Base-by-base conservation (phyloP, 2,113 vertebrate genomes). In the Chaetodon auriga region DNA sequence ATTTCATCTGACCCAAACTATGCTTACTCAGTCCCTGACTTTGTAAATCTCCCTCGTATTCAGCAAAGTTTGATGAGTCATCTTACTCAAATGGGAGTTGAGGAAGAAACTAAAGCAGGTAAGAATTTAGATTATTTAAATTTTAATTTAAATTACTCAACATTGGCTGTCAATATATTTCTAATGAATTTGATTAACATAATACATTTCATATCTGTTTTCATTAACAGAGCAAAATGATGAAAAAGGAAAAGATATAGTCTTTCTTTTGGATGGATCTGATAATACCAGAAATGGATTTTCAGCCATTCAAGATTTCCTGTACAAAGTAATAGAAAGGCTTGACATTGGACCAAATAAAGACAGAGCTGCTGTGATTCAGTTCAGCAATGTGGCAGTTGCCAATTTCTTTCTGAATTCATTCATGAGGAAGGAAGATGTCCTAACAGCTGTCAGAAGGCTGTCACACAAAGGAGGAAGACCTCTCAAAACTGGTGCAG, bases 211-310 rank as follows among this genome's bases (percentile, higher is more conserved):
- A 41, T 18, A 36, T 54, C 1, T 25, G 4, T 74, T 88, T 62
- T 77, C 2, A 12, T 45, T 63, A 38, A 69, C 64, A 85, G 83
- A 66, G 49, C 25, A 78, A 77, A 41, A 38, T 72, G 84, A 80
- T 55, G 49, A 46, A 57, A 75, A 54, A 36, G 90, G 87, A 86
- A 92, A 78, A 48, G 93, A 95, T 65, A 68, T 94, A 46, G 92
- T 94, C 7, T 95, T 95, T 71, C 90, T 95, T 62, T 53, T 95
- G 84, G 94, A 95, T 90, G 92, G 92, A 73, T 95, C 92, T 54
- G 93, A 95, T 45, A 78, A 81, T 53, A 91, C 84, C 7, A 91
- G 85, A 80, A 80, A 30, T 87, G 87, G 70, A 81, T 94, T 93
- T 86, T 36, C 84, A 81, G 78, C 75, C 45, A 60, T 93, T 35